Percentiles rank a stretch among this genome's conserved stretches.
Conservation (phyloP, 64 coral and sea anemone species). For the Catalaphyllia jardinei region DNA sequence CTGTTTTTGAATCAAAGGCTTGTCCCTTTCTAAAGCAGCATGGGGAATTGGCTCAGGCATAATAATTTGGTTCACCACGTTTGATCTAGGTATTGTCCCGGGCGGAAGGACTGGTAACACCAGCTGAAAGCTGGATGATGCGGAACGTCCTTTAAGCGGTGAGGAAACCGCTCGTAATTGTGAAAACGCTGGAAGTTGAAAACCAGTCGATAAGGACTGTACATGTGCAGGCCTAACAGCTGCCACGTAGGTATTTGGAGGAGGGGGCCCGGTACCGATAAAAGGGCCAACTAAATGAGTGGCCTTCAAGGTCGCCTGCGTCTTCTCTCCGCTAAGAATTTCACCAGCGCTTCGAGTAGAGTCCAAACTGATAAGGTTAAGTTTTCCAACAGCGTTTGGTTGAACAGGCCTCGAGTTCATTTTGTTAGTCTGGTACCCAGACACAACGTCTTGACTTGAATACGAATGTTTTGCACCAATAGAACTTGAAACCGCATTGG, state of each 20-base stretch:
- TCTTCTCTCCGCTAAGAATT: neutral
- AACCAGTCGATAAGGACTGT: neutral
- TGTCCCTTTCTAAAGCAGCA: neutral
- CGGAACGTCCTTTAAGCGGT: neutral
- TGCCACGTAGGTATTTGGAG: slow-evolving; percentile 17
- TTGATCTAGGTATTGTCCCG: neutral
- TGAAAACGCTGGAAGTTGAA: neutral
- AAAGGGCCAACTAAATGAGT: slow-evolving; percentile 35
- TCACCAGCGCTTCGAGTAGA: neutral
- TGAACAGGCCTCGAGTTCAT: neutral
- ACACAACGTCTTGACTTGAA: neutral
- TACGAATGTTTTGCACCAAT: neutral
- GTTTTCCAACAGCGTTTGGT: neutral
- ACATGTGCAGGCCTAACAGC: neutral
- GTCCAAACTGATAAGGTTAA: neutral
- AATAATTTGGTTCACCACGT: neutral
- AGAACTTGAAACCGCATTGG: neutral
- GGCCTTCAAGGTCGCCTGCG: neutral
- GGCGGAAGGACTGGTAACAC: slow-evolving; percentile 4
- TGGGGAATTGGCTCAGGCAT: neutral
- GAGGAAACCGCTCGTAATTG: neutral
- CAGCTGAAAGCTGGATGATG: neutral
- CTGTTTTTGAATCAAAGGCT: neutral
- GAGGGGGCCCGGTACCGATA: neutral
- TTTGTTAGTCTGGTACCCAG: neutral